Conservation (phyloP, 1,140 invertebrate species). For the Leptonema lineaticorne region DNA sequence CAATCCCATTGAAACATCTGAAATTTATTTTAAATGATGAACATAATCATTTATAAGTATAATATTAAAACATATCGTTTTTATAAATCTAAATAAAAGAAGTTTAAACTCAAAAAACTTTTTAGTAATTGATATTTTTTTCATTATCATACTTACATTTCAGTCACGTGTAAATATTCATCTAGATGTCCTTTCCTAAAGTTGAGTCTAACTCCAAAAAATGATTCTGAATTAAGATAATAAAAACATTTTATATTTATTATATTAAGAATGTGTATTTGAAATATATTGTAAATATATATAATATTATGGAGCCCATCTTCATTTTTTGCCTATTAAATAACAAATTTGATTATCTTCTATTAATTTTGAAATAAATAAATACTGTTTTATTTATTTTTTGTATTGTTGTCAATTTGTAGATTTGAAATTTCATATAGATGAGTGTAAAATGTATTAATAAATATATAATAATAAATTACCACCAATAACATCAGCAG, state of each 20-base stretch:
- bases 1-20: background rate
- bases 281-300: no score
- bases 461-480: background rate
- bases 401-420: background rate
- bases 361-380: background rate
- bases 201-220: background rate
- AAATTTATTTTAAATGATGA: no score
- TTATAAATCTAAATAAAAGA: no score
- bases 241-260: background rate
- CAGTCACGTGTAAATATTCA: background rate
- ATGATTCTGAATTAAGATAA: background rate
- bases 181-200: background rate
- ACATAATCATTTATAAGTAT: no score
- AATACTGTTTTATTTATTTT: background rate
- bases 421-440: background rate
- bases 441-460: background rate
- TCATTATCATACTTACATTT: conserved; percentile 1
- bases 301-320: no score
- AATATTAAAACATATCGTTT: no score
- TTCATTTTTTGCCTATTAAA: no score
- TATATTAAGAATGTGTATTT: no score
- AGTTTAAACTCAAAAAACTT: background rate
- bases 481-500: background rate
- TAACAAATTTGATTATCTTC: background rate
- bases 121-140: background rate